phyloP scores from a whole-genome alignment of 2,888 invertebrate species.

The Hydriomena furcata region DNA sequence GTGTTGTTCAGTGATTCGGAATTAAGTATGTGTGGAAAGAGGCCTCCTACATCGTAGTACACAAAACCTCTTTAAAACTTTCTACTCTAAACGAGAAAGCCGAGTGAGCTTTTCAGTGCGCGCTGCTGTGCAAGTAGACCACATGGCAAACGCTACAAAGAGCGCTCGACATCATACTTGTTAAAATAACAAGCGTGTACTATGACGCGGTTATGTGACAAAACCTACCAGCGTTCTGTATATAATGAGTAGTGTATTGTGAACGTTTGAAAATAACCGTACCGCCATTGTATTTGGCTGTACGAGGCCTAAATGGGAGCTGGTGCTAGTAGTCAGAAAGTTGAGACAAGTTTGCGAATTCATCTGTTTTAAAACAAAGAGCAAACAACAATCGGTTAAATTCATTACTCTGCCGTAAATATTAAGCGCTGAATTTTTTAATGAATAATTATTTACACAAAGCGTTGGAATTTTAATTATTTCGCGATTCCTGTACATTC shows the following conservation, averaged over 20 bases:
- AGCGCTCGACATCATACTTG: not conserved
- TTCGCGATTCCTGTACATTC: conserved; percentile 31
- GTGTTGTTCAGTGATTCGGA: conserved; percentile 74
- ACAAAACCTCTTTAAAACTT: too few species aligned
- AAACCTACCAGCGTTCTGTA: too few species aligned
- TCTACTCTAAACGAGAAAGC: too few species aligned
- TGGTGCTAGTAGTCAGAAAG: conserved; percentile 26
- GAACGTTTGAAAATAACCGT: not conserved
- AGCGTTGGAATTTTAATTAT: conserved; percentile 44
- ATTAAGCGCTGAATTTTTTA: conserved; percentile 9
- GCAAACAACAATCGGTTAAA: conserved; percentile 6
- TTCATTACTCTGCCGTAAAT: conserved; percentile 10
- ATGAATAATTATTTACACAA: conserved; percentile 42
- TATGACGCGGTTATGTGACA: not conserved
- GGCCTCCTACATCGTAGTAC: conserved; percentile 3
- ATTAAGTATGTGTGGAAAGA: conserved; percentile 13
- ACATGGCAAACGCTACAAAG: not conserved
- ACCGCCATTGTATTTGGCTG: not conserved
- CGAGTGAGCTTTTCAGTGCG: not conserved
- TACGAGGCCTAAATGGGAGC: conserved; percentile 11
- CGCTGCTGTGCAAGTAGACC: not conserved
- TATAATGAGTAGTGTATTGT: not conserved
- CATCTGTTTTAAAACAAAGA: conserved; percentile 9
- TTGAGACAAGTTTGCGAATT: conserved; percentile 5
- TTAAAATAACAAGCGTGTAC: not conserved